Evolutionary conservation across 2,113 vertebrate genomes (phyloP), one percentile per base, ranked within the genome.

Genomic region (Atherinomorus stipes): DNA sequence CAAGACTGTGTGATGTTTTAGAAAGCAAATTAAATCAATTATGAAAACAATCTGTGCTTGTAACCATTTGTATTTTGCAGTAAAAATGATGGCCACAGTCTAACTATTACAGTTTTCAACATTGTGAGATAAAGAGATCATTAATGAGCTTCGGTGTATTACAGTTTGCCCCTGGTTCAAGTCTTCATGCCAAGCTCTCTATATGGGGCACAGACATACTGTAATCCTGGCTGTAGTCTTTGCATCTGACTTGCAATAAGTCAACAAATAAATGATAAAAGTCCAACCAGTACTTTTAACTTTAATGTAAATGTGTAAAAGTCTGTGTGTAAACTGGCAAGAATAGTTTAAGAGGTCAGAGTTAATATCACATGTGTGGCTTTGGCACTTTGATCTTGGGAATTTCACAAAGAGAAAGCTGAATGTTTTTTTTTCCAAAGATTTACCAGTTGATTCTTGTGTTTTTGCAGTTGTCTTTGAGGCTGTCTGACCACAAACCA

Each of bases 401-500:
- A 78, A 66, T 57, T 47, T 71, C 64, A 65, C 71, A 58, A 61
- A 77, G 25, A 82, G 21, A 63, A 60, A 69, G 42, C 58, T 16
- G 52, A 72, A 62, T 16, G 54, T 63, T 80, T 78, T 75, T 63
- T 80, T 78, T 75, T 62, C 60, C 71, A 71, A 56, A 71, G 67
- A 78, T 76, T 81, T 67, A 78, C 65, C 69, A 47, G 71, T 63
- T 70, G 25, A 65, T 76, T 86, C 52, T 80, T 15, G 45, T 64
- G 76, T 77, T 63, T 78, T 66, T 73, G 11, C 60, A 80, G 78
- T 62, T 53, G 76, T 71, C 73, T 79, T 57, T 69, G 62, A 56
- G 60, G 65, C 65, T 7, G 70, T 75, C 66, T 76, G 54, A 53
- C 80, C 84, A 77, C 80, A 85, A 83, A 45, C 78, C 73, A 59